phyloP scores from a whole-genome alignment of 2,888 invertebrate genomes.

The Odontothrips loti region DNA sequence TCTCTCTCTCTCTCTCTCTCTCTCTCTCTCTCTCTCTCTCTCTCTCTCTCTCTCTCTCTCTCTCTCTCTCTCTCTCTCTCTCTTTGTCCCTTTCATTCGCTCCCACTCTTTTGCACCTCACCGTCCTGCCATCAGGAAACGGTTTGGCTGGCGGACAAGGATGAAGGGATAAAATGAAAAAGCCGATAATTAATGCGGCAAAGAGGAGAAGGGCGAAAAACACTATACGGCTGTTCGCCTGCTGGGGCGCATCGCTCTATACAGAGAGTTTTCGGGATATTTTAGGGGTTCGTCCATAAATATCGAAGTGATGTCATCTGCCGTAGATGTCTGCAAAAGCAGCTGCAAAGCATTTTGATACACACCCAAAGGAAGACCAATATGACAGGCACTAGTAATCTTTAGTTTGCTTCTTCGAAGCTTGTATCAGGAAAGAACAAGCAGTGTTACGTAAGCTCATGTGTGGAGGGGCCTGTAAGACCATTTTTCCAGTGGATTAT shows the following conservation, averaged over 20 bases:
- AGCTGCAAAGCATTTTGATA: too few relatives aligned
- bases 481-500: too few relatives aligned
- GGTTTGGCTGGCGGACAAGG: background rate
- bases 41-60: background rate
- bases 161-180: background rate
- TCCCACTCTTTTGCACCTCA: background rate
- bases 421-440: too few relatives aligned
- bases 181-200: background rate
- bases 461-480: too few relatives aligned
- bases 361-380: too few relatives aligned
- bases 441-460: too few relatives aligned
- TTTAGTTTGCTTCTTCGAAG: too few relatives aligned
- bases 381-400: too few relatives aligned
- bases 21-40: background rate
- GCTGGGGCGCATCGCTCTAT: background rate
- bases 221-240: too few relatives aligned
- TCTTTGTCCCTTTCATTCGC: background rate
- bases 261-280: background rate
- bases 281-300: too few relatives aligned
- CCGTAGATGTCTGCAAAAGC: too few relatives aligned
- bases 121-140: background rate
- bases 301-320: too few relatives aligned
- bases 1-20: background rate
- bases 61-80: background rate
- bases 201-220: background rate